Evolutionary conservation across 2,797 vertebrate species (phyloP), one percentile per base, ranked within the genome.

Genomic region (Smutsia temminckii): DNA sequence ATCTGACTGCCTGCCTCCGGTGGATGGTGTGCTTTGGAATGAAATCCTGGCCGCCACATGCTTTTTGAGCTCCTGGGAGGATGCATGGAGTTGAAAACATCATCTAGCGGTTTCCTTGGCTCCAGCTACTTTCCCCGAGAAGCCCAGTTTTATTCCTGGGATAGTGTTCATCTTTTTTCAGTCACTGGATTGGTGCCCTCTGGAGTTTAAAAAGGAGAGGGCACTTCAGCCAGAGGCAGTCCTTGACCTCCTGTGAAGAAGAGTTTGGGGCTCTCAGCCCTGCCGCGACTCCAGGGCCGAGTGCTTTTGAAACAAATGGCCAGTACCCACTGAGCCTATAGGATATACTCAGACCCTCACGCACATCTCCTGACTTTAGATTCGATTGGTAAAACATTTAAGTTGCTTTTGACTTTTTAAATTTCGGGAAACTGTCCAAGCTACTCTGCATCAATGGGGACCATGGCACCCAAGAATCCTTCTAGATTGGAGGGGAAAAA

Each of bases 31-130:
- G 81, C 71, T 89, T 32, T 79, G 85, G 64, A 79, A 95, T 88
- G 95, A 90, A 64, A 75, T 18, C 71, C 63, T 75, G 88, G 91
- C n/a, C 2, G 5, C 51, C 8, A 1, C 94, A 96, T 96, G 96
- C 90, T 51, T 91, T 46, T 91, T 51, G 61, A 89, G 93, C 84
- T 93, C 88, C 46, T 75, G 21, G 72, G 64, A 34, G 71, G 46
- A 61, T 93, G 85, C 88, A 72, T 5, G 59, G 66, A 46, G n/a
- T 66, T 68, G 81, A 72, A 71, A 69, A 84, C 72, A 71, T 42
- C 57, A 66, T 71, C 68, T 49, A 94, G 86, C 1, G 79, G 94
- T 95, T 97, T 97, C 95, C 93, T 96, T 96, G 95, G 95, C 96
- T 96, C 96, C 95, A 97, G 96, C 93, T 88, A 91, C 86, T 75